Base-by-base conservation (phyloP, 2,797 vertebrate genomes). In the Ibycter americanus region DNA sequence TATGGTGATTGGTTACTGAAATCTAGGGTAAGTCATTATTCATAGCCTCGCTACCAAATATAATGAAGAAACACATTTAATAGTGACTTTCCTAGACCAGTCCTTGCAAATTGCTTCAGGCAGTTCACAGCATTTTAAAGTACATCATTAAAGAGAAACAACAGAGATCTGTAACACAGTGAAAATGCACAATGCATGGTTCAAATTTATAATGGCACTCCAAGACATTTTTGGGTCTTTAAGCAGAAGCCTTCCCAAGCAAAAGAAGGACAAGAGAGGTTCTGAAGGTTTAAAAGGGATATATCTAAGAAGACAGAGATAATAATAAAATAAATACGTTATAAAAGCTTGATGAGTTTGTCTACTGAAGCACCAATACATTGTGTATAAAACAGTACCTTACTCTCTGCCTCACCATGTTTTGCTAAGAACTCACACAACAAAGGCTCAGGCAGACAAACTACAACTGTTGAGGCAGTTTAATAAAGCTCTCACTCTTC, bases 1-100 rank as follows among this genome's bases (percentile, higher is more conserved):
- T 95, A 71, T 72, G 67, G 55, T 42, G 70, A 93, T 93, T 83
- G 66, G 82, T 96, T 91, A 94, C 90, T 93, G 78, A 96, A 96
- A 87, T 89, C 83, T 90, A 79, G 71, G 42, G 18, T 89, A 96
- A 74, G 34, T 46, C 72, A 87, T 87, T 93, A 92, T 80, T 95
- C 92, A 74, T 77, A 49, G 54, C 15, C 66, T 89, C 6, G 3
- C 18, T 77, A 95, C 84, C 79, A 92, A 87, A 87, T 91, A 38
- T 61, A 90, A 90, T 31, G 70, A 88, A 83, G 56, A 52, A 78
- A 26, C 26, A 44, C 87, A 83, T 80, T 93, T 91, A 89, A 74
- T 31, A 49, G 11, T 62, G 38, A 15, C 13, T 86, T 91, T 91
- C 86, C 22, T 81, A 76, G 36, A 62, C n/a, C 0, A 1, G 23